These are phyloP conservation scores for Aphidius gifuensis DNA, from an alignment of 1,140 invertebrate genomes.

Conservation along the genomic window DNA sequence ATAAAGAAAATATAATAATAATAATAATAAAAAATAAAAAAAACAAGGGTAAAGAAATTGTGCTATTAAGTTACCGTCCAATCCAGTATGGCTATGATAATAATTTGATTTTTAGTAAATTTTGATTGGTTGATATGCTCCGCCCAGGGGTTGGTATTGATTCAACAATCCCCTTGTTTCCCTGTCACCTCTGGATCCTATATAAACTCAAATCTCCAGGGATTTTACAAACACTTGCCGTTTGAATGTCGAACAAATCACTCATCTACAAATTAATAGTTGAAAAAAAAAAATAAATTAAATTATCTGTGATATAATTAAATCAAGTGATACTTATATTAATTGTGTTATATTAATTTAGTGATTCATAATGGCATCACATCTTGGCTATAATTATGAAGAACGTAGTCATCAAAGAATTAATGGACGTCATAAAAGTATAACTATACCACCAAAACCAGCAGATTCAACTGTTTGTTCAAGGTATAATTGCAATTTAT, in stretches of 20 bases:
- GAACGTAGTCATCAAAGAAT: constrained; percentile 44
- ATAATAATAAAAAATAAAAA: too few relatives aligned
- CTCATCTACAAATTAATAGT: neutral
- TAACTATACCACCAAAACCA: constrained; percentile 36
- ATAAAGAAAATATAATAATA: too few relatives aligned
- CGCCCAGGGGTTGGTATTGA: constrained; percentile 51
- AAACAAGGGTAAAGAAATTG: constrained; percentile 28
- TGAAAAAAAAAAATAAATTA: neutral
- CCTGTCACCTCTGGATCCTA: constrained; percentile 6
- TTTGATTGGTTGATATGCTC: constrained; percentile 37
- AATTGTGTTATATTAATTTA: constrained; percentile 18
- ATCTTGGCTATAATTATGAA: constrained; percentile 48
- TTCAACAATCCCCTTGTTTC: constrained; percentile 26
- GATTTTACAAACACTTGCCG: constrained; percentile 36
- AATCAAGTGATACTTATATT: constrained; percentile 6
- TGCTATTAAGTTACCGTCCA: constrained; percentile 41
- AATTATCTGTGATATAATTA: constrained; percentile 5
- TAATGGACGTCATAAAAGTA: constrained; percentile 39
- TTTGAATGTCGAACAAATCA: constrained; percentile 17
- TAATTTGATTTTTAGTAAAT: constrained; percentile 24
- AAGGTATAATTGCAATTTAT: constrained; percentile 34
- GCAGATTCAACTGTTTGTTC: constrained; percentile 48
- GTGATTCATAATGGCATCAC: constrained; percentile 38
- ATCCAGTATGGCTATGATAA: constrained; percentile 31
- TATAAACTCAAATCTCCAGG: constrained; percentile 46